Base-by-base conservation (phyloP, 2,888 invertebrate species). In the Epistrophe grossulariae region DNA sequence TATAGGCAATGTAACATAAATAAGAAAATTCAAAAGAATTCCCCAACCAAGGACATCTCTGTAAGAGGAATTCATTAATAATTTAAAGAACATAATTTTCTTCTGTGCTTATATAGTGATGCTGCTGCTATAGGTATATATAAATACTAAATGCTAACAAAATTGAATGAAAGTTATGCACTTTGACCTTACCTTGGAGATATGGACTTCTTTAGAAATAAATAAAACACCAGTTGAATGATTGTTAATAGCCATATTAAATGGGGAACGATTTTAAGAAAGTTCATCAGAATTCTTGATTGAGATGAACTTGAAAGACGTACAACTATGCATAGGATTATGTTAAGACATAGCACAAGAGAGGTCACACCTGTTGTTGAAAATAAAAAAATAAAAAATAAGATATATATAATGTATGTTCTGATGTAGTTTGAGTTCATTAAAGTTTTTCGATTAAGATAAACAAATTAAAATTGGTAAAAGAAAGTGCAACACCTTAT, bases 31-130 rank as follows among this genome's bases (percentile, higher is more conserved):
- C 89, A 96, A 92, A 66, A 97, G 93, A 82, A 97, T 93, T 35
- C 95, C 94, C 96, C 96, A 96, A 40, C 96, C 96, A 19, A 96
- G 93, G 76, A 95, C 94, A 90, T 96, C 95, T 83, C 96, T 94
- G 84, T 93, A 88, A 24, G n/a, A 82, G 57, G 28, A 59, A 70
- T 48, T 76, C n/a, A 76, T 79, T 76, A 79, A 50, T 70, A 62
- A 74, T 78, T 70, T 13, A 85, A 59, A 35, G 19, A 24, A 62
- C 7, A 31, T 28, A 31, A 55, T 43, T 48, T 17, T 17, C 43
- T 45, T 55, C 28, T 31, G 15, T 52, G 19, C 13, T 28, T 1
- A 13, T 24, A 7, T 45, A 17, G 1, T 28, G 5, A 24, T 24
- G 1, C 24, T 24, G 24, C 3, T 2, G 24, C 24, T 24, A 24